Evolutionary conservation across 2,888 invertebrate species (phyloP).

Genomic region (Parthenolecanium corni): DNA sequence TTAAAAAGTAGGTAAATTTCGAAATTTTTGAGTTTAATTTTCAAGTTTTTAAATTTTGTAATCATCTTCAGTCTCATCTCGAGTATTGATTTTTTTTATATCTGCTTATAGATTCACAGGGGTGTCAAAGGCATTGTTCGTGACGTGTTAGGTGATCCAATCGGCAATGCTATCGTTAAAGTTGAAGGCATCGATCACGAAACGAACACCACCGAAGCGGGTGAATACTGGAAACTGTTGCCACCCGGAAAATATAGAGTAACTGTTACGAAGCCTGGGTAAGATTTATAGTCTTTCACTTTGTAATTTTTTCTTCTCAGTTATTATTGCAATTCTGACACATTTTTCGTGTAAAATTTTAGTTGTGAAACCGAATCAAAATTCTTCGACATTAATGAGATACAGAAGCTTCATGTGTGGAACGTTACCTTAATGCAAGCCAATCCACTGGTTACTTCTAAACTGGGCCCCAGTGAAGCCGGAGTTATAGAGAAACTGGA

Average conservation of each 20-base stretch:
- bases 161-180: constrained; percentile 59
- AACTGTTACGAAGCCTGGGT: constrained; percentile 60
- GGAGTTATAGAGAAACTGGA: no score
- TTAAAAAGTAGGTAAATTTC: not conserved
- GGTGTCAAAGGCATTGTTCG: constrained; percentile 76
- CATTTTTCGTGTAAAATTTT: constrained; percentile 30
- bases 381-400: constrained; percentile 48
- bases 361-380: constrained; percentile 54
- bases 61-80: not conserved
- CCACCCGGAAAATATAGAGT: constrained; percentile 75
- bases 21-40: not conserved
- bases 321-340: not conserved
- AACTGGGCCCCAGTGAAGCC: not conserved
- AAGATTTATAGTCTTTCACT: constrained; percentile 34
- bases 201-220: constrained; percentile 54
- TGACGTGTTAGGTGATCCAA: constrained; percentile 64
- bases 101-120: constrained; percentile 63
- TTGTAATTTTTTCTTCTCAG: no score
- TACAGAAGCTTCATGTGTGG: constrained; percentile 31
- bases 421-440: constrained; percentile 56
- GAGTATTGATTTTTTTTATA: not conserved
- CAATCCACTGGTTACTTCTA: constrained; percentile 3
- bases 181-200: constrained; percentile 64
- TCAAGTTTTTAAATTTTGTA: not conserved
- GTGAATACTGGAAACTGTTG: constrained; percentile 89